Conservation (phyloP, 1,140 invertebrate genomes). For the Zophobas atratus region DNA sequence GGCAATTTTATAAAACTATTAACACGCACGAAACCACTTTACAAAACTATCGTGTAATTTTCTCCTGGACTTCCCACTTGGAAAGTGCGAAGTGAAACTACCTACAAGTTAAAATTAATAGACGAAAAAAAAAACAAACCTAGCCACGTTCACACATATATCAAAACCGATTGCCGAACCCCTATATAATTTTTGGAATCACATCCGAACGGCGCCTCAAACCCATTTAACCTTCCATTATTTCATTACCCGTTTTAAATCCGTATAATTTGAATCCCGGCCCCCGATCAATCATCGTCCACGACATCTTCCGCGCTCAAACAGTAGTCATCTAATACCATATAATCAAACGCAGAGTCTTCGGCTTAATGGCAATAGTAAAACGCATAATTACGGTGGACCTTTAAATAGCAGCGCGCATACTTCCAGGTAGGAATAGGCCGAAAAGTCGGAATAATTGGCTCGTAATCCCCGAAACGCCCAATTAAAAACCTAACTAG, state of each 20-base stretch:
- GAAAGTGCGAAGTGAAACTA: no score
- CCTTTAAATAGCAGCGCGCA: constrained; percentile 1
- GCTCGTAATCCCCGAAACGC: constrained; percentile 24
- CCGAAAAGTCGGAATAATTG: constrained; percentile 18
- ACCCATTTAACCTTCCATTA: not conserved
- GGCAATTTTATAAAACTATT: no score
- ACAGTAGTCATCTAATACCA: constrained; percentile 27
- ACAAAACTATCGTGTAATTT: no score
- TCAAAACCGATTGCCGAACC: no score
- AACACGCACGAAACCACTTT: no score
- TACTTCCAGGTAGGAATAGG: constrained; percentile 4
- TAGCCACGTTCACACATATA: no score
- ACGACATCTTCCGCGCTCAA: constrained; percentile 15
- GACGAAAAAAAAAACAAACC: no score
- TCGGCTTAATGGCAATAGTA: constrained; percentile 22
- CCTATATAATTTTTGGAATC: no score
- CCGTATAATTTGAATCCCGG: constrained; percentile 11
- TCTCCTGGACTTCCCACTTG: no score
- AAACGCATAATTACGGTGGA: constrained; percentile 31
- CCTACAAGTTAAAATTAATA: no score
- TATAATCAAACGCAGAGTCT: constrained; percentile 21
- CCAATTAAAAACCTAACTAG: constrained; percentile 30
- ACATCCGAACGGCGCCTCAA: no score
- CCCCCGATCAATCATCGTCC: not conserved
- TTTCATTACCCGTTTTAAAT: constrained; percentile 1